These are phyloP conservation scores for Salvelinus sp. DNA, from an alignment of 2,113 vertebrate species.

Conservation along the genomic window DNA sequence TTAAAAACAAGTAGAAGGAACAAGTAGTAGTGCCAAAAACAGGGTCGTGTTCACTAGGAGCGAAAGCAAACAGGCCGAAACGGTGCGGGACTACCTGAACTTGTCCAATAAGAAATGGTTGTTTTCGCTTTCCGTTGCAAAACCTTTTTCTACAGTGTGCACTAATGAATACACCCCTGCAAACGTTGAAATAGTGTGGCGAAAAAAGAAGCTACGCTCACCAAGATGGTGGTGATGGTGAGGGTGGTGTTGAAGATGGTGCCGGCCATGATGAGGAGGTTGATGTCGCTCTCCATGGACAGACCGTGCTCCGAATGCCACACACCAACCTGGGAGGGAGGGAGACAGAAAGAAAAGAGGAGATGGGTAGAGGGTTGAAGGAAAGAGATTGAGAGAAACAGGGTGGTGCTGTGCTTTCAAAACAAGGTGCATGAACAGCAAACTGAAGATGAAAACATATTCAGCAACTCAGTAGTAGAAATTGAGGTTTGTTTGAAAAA, in stretches of 20 bases:
- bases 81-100: too few species aligned
- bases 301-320: constrained; percentile 84
- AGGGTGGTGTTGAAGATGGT: constrained; percentile 83
- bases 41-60: background rate
- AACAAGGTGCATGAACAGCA: too few species aligned
- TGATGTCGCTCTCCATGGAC: constrained; percentile 80
- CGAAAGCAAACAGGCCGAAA: background rate
- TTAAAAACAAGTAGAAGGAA: background rate
- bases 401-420: background rate
- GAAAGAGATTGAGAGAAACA: background rate
- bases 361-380: background rate
- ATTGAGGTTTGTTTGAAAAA: too few species aligned
- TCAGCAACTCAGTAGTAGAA: too few species aligned
- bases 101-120: too few species aligned
- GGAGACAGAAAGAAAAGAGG: background rate
- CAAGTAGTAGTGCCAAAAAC: too few species aligned
- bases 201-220: constrained; percentile 60
- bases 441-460: too few species aligned
- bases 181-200: background rate
- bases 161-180: background rate
- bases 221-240: constrained; percentile 85
- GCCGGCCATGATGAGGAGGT: constrained; percentile 77
- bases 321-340: constrained; percentile 75
- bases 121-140: too few species aligned
- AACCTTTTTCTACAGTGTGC: too few species aligned